A percentile compares a stretch with the other conserved stretches of the same genome.
phyloP scores from a whole-genome alignment of 23 tunicate genomes.

The Clavelina lepadiformis region DNA sequence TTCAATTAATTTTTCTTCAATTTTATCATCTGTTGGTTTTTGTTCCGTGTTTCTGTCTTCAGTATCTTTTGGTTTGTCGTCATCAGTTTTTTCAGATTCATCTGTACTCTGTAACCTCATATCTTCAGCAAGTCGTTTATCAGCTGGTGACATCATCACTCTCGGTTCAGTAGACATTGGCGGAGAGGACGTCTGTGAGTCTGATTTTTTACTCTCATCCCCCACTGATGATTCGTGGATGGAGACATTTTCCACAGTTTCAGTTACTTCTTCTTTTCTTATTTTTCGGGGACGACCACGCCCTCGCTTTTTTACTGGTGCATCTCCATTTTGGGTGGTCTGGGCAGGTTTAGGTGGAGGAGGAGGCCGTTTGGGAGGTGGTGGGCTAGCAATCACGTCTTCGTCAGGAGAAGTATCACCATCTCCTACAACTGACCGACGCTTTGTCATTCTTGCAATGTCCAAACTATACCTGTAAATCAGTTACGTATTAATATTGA shows the following conservation, averaged over 20 bases:
- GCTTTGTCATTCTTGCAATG: slow-evolving; percentile 71
- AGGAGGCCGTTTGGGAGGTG: slow-evolving; percentile 5
- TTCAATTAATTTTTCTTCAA: not conserved
- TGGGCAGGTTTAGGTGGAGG: not conserved
- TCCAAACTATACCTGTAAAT: slow-evolving; percentile 57
- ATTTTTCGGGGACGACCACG: slow-evolving; percentile 47
- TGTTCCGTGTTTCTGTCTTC: not conserved
- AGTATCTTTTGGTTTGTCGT: not conserved
- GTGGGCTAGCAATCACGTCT: slow-evolving; percentile 11
- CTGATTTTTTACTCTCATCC: not conserved
- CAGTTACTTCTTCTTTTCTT: not conserved
- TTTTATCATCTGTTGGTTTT: not conserved
- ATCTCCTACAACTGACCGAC: slow-evolving; percentile 27
- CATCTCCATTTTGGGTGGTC: not conserved
- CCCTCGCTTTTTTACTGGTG: slow-evolving; percentile 22
- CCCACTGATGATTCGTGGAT: not conserved
- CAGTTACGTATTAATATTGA: not conserved
- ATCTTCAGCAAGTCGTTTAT: slow-evolving; percentile 39
- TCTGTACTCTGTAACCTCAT: not conserved
- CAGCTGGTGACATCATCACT: slow-evolving; percentile 53
- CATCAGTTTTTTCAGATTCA: not conserved
- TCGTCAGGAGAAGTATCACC: slow-evolving; percentile 39
- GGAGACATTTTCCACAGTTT: not conserved
- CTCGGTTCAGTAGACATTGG: slow-evolving; percentile 18
- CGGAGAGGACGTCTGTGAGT: not conserved